These are phyloP conservation scores for Tokudaia tokunoshimensis DNA, from an alignment of 2,797 vertebrate genomes.

Conservation along the genomic window DNA sequence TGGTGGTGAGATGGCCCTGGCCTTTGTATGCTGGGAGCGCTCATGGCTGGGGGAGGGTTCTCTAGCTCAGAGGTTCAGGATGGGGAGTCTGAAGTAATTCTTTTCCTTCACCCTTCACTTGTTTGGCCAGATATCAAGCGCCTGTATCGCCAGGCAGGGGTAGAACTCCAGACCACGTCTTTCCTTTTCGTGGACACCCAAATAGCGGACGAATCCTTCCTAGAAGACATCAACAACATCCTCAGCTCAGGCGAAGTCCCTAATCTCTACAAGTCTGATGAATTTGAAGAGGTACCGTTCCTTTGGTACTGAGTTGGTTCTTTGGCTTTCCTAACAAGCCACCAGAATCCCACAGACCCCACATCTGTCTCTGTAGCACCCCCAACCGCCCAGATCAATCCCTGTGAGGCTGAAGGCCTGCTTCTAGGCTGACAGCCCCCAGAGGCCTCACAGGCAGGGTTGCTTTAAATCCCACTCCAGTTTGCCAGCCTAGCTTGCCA, in stretches of 20 bases:
- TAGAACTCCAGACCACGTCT: constrained; percentile 92
- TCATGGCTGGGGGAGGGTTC: not conserved
- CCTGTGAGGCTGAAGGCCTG: not conserved
- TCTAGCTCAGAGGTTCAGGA: not conserved
- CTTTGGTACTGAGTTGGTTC: not conserved
- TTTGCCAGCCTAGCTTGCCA: not conserved
- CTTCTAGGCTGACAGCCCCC: not conserved
- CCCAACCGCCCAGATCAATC: not conserved
- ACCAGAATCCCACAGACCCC: not conserved
- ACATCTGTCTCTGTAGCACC: not conserved
- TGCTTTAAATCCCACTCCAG: not conserved
- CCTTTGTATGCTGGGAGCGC: not conserved
- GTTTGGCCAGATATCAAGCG: constrained; percentile 92
- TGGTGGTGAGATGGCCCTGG: not conserved
- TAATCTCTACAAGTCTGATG: constrained; percentile 94
- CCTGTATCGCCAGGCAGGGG: constrained; percentile 92
- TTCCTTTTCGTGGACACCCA: constrained; percentile 95
- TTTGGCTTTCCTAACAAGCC: not conserved
- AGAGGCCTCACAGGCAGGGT: not conserved
- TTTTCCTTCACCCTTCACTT: not conserved
- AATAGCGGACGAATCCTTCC: constrained; percentile 92
- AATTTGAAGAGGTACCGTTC: constrained; percentile 92
- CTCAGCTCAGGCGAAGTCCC: constrained; percentile 95
- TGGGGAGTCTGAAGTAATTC: not conserved
- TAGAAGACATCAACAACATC: constrained; percentile 95